phyloP scores from a whole-genome alignment of 2,113 vertebrate species.

The Hippocampus barbouri region DNA sequence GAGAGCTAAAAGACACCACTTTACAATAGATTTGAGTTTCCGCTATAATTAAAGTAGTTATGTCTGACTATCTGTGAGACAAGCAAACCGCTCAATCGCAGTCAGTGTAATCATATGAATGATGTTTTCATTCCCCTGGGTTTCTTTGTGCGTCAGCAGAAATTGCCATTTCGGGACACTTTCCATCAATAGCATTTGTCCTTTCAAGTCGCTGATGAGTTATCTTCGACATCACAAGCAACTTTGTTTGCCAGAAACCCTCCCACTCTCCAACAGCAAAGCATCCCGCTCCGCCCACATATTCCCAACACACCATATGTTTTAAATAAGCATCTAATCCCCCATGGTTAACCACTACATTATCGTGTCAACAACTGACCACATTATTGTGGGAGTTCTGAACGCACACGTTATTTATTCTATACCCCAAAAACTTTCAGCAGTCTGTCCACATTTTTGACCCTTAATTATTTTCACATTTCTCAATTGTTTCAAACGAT shows the following conservation, averaged over 20 bases:
- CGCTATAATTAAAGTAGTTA: background rate
- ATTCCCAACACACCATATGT: constrained; percentile 3
- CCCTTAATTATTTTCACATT: too few species aligned
- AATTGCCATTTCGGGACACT: background rate
- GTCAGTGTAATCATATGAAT: background rate
- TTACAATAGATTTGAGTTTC: background rate
- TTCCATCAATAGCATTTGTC: background rate
- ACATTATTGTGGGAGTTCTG: too few species aligned
- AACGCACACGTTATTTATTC: too few species aligned
- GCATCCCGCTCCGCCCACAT: background rate
- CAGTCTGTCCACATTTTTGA: too few species aligned
- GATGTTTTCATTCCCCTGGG: background rate
- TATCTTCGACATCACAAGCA: background rate
- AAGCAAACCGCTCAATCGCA: background rate
- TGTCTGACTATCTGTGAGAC: background rate
- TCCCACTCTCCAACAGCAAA: constrained; percentile 4
- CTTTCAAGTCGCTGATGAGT: background rate
- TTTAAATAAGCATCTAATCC: background rate
- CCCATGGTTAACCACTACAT: background rate
- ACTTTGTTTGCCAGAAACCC: background rate
- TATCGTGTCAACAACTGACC: background rate
- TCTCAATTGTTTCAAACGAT: too few species aligned
- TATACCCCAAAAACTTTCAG: too few species aligned
- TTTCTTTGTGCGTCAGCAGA: background rate
- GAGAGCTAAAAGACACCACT: background rate